Evolutionary conservation across 2,113 vertebrate species (phyloP).

Genomic region (Pygoscelis antarcticus): DNA sequence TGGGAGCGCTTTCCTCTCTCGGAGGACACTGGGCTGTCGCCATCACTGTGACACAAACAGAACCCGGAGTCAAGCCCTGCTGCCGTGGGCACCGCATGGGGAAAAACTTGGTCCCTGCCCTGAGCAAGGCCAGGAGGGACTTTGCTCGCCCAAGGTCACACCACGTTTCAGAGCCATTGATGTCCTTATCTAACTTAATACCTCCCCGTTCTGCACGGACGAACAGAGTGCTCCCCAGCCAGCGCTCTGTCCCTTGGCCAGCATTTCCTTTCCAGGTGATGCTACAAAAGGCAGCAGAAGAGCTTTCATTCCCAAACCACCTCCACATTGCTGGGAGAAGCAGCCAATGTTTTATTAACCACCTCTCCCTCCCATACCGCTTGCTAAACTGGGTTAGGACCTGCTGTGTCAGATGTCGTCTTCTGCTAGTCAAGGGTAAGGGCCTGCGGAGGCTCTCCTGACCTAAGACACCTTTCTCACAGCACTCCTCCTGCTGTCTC

Average conservation of each 20-base stretch:
- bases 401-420: conserved; percentile 32
- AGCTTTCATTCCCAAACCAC: neutral
- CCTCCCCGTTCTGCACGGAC: neutral
- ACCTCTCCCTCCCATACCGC: neutral
- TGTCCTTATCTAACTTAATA: neutral
- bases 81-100: neutral
- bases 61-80: neutral
- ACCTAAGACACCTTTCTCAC: conserved; percentile 29
- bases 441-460: neutral
- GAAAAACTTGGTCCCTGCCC: neutral
- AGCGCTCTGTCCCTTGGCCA: neutral
- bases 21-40: neutral
- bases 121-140: neutral
- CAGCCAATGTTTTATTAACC: conserved; percentile 54
- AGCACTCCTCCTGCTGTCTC: neutral
- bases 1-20: accelerated
- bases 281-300: neutral
- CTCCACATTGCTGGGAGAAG: neutral
- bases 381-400: conserved; percentile 49
- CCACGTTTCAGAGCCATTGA: neutral
- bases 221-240: neutral
- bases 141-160: neutral
- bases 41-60: neutral
- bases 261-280: neutral
- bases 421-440: neutral